Evolutionary conservation across 2,797 vertebrate species (phyloP), one percentile per base, ranked within the genome.

Genomic region (Pitangus sulphuratus): DNA sequence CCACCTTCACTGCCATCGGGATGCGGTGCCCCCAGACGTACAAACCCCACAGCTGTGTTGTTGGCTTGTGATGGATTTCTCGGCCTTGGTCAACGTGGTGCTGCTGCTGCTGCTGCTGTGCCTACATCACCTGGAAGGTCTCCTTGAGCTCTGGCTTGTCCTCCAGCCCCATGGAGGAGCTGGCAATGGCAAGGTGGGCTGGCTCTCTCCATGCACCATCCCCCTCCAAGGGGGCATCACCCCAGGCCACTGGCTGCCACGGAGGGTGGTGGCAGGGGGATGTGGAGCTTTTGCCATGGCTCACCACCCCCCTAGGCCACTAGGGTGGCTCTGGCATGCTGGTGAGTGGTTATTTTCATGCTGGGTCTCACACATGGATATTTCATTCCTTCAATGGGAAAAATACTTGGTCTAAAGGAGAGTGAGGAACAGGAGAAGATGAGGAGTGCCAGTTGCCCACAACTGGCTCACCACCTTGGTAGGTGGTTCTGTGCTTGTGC

Each of bases 21-120:
- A 21, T 0, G 1, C 56, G 20, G 47, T 1, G 3, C 37, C 51
- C 10, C n/a, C 65, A 31, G 44, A 26, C 8, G 8, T 28, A 61
- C 0, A 0, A 84, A 53, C 25, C 22, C 54, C 26, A 30, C 10
- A 40, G 3, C 39, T 1, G 1, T 3, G 1, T 5, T 19, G 50
- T 5, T 19, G 50, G 25, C 31, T 58, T 19, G 3, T 15, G 39
- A 48, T 33, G 61, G 53, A 44, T 64, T 82, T 68, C 53, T 54
- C 28, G 1, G 9, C 44, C 61, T 44, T 4, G 25, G 33, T 26
- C 3, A 6, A 7, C 0, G 3, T 4, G 35, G 8, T 54, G 24
- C 37, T 62, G 56, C 12, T 30, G 28, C 22, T 45, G 44, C 53
- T 65, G 57, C 9, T 51, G 51, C 37, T 44, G 45, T 44, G 33